These are phyloP conservation scores for Ganaspis sp. DNA, from an alignment of 1,140 invertebrate species.

Conservation along the genomic window DNA sequence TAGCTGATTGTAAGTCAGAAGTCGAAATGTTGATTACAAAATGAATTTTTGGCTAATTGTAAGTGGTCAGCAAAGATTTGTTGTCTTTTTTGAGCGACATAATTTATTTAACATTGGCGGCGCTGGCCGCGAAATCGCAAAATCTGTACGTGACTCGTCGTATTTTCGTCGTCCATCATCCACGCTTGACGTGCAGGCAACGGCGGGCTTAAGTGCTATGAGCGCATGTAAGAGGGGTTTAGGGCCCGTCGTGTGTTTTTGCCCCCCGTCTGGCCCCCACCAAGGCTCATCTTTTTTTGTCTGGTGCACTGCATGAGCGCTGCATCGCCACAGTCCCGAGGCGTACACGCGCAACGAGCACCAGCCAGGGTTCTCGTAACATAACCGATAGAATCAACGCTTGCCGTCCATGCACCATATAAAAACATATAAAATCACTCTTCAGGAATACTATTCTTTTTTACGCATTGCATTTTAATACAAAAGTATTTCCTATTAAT, in stretches of 20 bases:
- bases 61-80: background rate
- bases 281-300: conserved; percentile 70
- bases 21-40: conserved; percentile 20
- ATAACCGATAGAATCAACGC: conserved; percentile 24
- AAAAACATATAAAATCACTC: background rate
- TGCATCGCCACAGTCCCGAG: conserved; percentile 48
- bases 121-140: conserved; percentile 20
- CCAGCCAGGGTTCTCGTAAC: background rate
- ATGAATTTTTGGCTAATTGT: conserved; percentile 23
- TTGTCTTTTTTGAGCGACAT: conserved; percentile 9
- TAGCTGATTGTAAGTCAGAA: background rate
- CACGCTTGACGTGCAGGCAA: conserved; percentile 30
- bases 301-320: conserved; percentile 63
- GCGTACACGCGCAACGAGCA: conserved; percentile 43
- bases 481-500: too few relatives aligned
- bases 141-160: conserved; percentile 28
- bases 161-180: conserved; percentile 26
- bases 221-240: conserved; percentile 53
- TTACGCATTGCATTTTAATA: too few relatives aligned
- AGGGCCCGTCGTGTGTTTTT: conserved; percentile 71
- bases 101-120: conserved; percentile 28
- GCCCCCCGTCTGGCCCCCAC: conserved; percentile 70
- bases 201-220: conserved; percentile 43
- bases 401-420: conserved; percentile 5
- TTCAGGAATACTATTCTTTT: too few relatives aligned